These are phyloP conservation scores for Propithecus deckenii DNA, from an alignment of 2,797 vertebrate genomes.

Conservation along the genomic window DNA sequence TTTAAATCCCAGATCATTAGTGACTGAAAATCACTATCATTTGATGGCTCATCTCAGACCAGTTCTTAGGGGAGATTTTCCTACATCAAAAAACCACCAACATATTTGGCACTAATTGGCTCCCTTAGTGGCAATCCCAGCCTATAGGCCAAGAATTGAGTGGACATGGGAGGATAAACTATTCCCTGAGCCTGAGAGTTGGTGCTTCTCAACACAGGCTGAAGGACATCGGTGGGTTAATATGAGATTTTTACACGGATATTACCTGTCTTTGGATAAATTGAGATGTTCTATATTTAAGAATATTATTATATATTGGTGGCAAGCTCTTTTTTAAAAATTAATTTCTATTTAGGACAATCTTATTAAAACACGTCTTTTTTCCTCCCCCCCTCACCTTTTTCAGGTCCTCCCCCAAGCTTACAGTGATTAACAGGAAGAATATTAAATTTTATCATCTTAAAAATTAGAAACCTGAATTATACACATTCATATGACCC, in stretches of 20 bases:
- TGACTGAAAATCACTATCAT: constrained; percentile 81
- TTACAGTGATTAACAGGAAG: background rate
- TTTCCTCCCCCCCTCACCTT: background rate
- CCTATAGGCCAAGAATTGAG: constrained; percentile 77
- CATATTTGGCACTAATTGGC: constrained; percentile 80
- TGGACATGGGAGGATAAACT: constrained; percentile 61
- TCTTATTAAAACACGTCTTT: background rate
- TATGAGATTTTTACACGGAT: constrained; percentile 58
- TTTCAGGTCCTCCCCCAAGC: background rate
- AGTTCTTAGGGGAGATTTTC: constrained; percentile 78
- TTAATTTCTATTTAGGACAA: constrained; percentile 7
- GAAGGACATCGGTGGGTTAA: constrained; percentile 70
- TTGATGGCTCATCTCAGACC: constrained; percentile 78
- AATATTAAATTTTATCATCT: constrained; percentile 24
- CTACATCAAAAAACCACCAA: constrained; percentile 77
- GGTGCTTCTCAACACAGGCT: constrained; percentile 45
- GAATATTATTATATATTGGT: background rate
- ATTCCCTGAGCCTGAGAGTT: constrained; percentile 53
- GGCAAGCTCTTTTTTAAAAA: background rate
- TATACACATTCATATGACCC: background rate
- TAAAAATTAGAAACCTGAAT: constrained; percentile 41
- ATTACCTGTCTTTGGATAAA: constrained; percentile 71
- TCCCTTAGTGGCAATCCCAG: constrained; percentile 72
- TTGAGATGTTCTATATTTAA: constrained; percentile 70
- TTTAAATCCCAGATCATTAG: constrained; percentile 80